Evolutionary conservation across 2,113 vertebrate species (phyloP).

Genomic region (Sminthopsis crassicaudata): DNA sequence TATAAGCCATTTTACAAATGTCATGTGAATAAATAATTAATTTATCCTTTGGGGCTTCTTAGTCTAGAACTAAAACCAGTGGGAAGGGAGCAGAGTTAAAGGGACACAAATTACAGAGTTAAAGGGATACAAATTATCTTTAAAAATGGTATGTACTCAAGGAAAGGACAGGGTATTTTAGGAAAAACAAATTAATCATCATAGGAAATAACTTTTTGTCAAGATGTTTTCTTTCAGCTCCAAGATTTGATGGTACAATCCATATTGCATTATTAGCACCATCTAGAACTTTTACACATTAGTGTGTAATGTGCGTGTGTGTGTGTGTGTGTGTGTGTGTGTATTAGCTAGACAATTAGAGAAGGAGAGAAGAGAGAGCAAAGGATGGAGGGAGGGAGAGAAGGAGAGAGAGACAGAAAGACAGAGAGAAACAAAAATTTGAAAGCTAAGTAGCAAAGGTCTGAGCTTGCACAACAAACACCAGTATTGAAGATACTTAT

Average conservation of each 20-base stretch:
- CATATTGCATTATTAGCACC: not conserved
- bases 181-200: not conserved
- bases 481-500: slow-evolving; percentile 28
- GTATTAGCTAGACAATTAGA: too few species aligned
- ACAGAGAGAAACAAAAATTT: not conserved
- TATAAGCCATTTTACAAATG: not conserved
- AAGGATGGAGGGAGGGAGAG: too few species aligned
- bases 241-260: not conserved
- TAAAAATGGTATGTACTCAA: not conserved
- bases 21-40: not conserved
- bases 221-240: not conserved
- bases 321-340: too few species aligned
- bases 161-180: not conserved
- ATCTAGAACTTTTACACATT: too few species aligned
- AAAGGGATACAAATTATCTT: not conserved
- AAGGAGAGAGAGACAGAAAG: too few species aligned
- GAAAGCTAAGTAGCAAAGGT: slow-evolving; percentile 3
- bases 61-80: not conserved
- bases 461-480: slow-evolving; percentile 5
- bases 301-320: too few species aligned
- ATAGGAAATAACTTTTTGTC: not conserved
- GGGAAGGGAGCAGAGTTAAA: not conserved
- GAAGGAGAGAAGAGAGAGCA: too few species aligned
- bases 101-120: not conserved
- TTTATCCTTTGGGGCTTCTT: not conserved